phyloP scores from a whole-genome alignment of 64 coral and sea anemone genomes.

The Cladopsammia gracilis region DNA sequence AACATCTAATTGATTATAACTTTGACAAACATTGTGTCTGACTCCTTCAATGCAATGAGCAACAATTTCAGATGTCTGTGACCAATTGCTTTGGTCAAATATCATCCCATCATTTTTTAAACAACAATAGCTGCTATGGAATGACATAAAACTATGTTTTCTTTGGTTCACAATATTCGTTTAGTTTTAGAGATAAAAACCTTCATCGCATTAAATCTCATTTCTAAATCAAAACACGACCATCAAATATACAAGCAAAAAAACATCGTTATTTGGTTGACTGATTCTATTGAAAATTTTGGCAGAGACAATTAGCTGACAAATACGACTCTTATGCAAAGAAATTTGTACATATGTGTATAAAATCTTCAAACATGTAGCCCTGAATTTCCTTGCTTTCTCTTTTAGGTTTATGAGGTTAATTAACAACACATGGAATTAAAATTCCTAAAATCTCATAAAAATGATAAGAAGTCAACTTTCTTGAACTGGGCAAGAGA shows the following conservation, averaged over 20 bases:
- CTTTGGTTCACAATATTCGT: neutral
- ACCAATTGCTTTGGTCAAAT: conserved; percentile 8
- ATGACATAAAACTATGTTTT: neutral
- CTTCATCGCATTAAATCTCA: neutral
- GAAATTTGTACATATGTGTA: neutral
- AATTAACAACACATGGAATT: conserved; percentile 46
- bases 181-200: neutral
- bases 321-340: neutral
- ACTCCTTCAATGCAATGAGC: neutral
- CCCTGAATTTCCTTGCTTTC: neutral
- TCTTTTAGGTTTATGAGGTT: neutral
- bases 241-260: conserved; percentile 5
- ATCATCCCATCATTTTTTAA: neutral
- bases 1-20: neutral
- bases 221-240: conserved; percentile 1
- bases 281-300: neutral
- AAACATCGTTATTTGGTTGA: neutral
- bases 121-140: neutral
- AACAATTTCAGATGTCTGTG: neutral
- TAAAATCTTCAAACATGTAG: too few species aligned
- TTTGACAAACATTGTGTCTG: neutral
- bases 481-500: neutral
- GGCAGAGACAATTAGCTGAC: neutral
- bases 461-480: conserved; percentile 18
- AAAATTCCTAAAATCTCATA: conserved; percentile 26